Base-by-base conservation (phyloP, 2,888 invertebrate species). In the Antheraea assamensis region DNA sequence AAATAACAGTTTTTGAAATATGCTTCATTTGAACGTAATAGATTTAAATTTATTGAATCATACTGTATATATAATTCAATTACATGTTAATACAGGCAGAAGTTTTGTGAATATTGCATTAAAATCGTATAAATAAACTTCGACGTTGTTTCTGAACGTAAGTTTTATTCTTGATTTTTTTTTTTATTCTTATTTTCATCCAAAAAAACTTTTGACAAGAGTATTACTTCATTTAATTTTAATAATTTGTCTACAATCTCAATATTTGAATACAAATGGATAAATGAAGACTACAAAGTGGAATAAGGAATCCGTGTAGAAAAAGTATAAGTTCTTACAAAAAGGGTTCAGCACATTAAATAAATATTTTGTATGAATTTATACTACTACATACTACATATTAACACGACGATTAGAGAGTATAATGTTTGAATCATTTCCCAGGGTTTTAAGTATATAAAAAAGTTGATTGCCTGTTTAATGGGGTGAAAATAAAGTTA, bases 401-500 rank as follows among this genome's bases (percentile, higher is more conserved):
- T 42, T 42, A 42, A 5, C 42, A 42, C 8, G 7, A 42, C 42
- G 42, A 42, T 42, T 8, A 42, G 42, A 42, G n/a, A n/a, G n/a
- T n/a, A 42, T 10, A 1, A 42, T 42, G 42, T 42, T 42, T 7
- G 7, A 42, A 42, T 42, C 7, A 42, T 10, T 42, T 42, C 42
- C 42, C 42, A 42, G 8, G 42, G 4, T n/a, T n/a, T n/a, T 42
- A 42, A 10, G 42, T 42, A 42, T 42, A 42, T n/a, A 49, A 49
- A 55, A 52, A 52, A 52, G 27, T 66, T 31, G 15, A 30, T 66
- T 7, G 35, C n/a, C 19, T 21, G 35, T 35, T 68, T 68, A 68
- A 68, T 68, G 68, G 35, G 68, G 68, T 68, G 68, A n/a, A 68
- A 35, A 68, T 68, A 30, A n/a, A 35, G 35, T 31, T 68, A 35